phyloP scores from a whole-genome alignment of 2,113 vertebrate genomes.

The Platysternon megacephalum region DNA sequence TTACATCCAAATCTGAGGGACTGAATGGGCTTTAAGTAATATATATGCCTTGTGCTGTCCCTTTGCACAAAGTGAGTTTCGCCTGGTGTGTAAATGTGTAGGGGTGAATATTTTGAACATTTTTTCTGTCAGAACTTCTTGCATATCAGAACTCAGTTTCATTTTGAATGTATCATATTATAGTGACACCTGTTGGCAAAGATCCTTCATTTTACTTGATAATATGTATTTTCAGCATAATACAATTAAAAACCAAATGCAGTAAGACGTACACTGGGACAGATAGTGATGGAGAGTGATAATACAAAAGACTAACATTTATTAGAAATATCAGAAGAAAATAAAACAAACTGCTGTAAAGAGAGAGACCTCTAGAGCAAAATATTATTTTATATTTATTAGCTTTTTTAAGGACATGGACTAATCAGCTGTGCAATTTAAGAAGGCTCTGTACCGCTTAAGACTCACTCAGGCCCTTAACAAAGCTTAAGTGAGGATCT shows the following conservation, averaged over 20 bases:
- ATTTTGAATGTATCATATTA: neutral
- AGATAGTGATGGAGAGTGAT: neutral
- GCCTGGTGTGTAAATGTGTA: neutral
- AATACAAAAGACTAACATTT: neutral
- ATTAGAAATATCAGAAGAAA: neutral
- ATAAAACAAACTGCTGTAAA: rapidly evolving
- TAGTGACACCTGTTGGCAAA: slow-evolving; percentile 54
- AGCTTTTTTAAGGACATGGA: neutral
- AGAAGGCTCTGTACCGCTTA: neutral
- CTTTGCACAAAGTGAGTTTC: neutral
- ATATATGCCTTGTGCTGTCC: neutral
- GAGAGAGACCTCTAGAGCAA: too few relatives aligned
- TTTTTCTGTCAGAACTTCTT: neutral
- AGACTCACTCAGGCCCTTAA: neutral
- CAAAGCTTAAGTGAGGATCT: rapidly evolving
- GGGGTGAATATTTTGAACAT: neutral
- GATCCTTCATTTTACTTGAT: neutral
- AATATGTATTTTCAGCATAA: neutral
- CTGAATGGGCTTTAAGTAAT: neutral
- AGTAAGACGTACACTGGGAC: neutral
- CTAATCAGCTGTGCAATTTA: neutral
- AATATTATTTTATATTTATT: neutral
- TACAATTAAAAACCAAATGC: neutral
- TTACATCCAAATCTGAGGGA: neutral
- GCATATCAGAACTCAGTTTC: neutral